phyloP scores from a whole-genome alignment of 2,113 vertebrate species.

The Gila orcuttii region DNA sequence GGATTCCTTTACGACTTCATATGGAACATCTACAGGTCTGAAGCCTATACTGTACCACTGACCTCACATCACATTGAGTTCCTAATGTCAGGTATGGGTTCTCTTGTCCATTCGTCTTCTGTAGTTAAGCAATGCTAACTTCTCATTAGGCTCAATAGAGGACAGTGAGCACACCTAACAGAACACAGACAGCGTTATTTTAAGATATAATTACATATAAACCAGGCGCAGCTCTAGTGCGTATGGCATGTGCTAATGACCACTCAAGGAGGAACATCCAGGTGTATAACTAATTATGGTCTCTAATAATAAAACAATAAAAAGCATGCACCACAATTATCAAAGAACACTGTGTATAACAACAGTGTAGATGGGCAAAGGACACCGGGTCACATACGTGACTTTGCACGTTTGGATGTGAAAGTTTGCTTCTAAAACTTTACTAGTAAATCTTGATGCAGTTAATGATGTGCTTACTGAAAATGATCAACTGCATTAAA shows the following conservation, averaged over 20 bases:
- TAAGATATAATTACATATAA: constrained; percentile 50
- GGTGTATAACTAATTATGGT: constrained; percentile 51
- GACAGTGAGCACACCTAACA: constrained; percentile 21
- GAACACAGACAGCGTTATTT: constrained; percentile 41
- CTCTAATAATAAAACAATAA: constrained; percentile 42
- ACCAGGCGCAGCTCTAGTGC: constrained; percentile 9
- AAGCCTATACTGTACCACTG: constrained; percentile 31
- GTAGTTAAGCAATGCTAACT: constrained; percentile 34
- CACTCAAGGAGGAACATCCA: constrained; percentile 38
- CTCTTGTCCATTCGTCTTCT: constrained; percentile 13
- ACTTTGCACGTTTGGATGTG: constrained; percentile 1
- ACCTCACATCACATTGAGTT: neutral
- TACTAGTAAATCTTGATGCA: neutral
- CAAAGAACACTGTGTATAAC: constrained; percentile 21
- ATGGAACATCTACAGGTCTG: constrained; percentile 40
- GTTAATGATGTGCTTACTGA: neutral
- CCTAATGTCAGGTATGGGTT: neutral
- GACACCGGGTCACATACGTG: neutral
- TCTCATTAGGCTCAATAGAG: constrained; percentile 47
- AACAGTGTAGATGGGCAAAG: neutral
- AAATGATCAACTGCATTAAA: neutral
- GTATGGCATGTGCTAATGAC: constrained; percentile 53
- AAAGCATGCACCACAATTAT: constrained; percentile 41
- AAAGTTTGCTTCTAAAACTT: constrained; percentile 12
- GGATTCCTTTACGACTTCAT: neutral